Base-by-base conservation (phyloP, 2,797 vertebrate genomes). In the Pempheris klunzingeri region DNA sequence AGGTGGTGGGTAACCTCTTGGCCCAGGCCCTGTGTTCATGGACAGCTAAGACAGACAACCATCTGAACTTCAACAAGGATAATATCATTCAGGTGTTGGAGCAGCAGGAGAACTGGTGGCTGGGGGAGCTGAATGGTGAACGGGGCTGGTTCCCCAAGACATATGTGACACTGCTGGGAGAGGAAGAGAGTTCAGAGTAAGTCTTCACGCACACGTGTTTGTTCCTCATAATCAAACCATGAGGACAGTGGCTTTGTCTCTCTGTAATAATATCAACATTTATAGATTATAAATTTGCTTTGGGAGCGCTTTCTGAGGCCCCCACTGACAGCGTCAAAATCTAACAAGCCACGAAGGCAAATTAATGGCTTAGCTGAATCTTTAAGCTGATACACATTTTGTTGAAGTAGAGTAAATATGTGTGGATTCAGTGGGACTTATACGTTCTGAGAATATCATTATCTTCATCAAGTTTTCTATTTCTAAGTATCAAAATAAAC, bases 81-180 rank as follows among this genome's bases (percentile, higher is more conserved):
- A 97, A 99, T 24, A 85, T 97, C 47, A 99, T 99, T 71, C 96
- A 95, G 26, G 96, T 99, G 78, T 90, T 99, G 91, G 97, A 99
- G 90, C 96, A 98, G 89, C 97, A 99, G 92, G 98, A 99, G 88
- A 98, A 96, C 92, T 99, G 98, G 98, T 99, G 98, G 97, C 96
- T 98, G 7, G 98, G 98, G 77, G 96, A 98, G 77, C 95, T 97
- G 2, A 95, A 95, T 0, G 95, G 96, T 62, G 95, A 95, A 87
- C 95, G 90, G 90, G 98, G 98, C 57, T 99, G 98, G 98, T 99
- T 99, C 93, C 98, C 98, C 41, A 97, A 97, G 86, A 96, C 97
- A 0, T 97, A 98, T 0, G 97, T 99, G 74, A 96, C 95, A 62
- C 92, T 97, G 80, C 89, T 98, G 87, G 95, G 95, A 74, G 96